Conservation (phyloP, 2,797 vertebrate species). For the Numenius phaeopus region DNA sequence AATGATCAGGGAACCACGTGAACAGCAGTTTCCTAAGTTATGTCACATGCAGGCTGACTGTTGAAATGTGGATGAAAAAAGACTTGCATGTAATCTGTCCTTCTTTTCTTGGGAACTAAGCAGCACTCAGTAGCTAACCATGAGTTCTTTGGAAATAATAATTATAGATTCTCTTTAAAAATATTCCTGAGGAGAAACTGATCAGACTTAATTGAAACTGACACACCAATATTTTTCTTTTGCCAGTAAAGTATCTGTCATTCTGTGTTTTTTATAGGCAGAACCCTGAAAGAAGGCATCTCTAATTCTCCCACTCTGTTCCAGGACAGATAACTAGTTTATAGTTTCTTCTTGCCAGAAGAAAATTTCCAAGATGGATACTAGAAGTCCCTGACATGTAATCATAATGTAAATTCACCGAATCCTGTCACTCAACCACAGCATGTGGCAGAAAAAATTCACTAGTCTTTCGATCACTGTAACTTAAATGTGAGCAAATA, state of each 20-base stretch:
- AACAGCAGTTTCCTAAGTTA: neutral
- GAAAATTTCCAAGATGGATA: neutral
- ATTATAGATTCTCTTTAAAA: neutral
- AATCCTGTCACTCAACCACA: neutral
- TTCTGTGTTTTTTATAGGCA: neutral
- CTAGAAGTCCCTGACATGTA: neutral
- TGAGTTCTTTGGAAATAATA: neutral
- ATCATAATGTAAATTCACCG: neutral
- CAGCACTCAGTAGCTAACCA: neutral
- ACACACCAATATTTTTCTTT: neutral
- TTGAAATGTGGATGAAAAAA: neutral
- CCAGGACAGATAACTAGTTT: neutral
- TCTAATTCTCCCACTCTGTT: neutral
- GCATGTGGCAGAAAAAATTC: neutral
- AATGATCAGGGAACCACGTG: neutral
- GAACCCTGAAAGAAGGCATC: neutral
- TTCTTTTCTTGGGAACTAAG: neutral
- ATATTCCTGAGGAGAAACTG: neutral
- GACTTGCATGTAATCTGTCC: neutral
- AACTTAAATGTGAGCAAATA: neutral
- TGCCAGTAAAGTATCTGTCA: neutral
- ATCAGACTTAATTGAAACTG: neutral
- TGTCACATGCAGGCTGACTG: neutral
- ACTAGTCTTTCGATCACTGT: neutral
- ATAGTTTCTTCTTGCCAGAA: neutral